A percentile compares a stretch with the other conserved stretches of the same genome.
These are phyloP conservation scores for Diplolepis rosae DNA, from an alignment of 2,888 invertebrate species.

Conservation along the genomic window DNA sequence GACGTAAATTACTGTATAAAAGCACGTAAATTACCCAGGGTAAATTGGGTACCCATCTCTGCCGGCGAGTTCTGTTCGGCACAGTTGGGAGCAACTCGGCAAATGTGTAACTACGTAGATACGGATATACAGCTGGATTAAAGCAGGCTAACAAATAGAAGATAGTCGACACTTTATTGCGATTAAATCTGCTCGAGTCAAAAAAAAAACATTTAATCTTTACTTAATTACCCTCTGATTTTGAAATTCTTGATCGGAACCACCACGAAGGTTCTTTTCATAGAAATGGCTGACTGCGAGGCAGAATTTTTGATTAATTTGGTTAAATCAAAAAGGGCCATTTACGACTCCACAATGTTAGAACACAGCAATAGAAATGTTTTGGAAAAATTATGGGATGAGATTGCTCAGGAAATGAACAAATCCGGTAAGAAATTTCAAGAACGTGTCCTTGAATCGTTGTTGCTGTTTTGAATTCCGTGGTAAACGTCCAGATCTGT, in stretches of 20 bases:
- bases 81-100: conserved; percentile 18
- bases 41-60: too few species aligned
- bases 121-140: background rate
- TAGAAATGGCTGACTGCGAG: conserved; percentile 18
- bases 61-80: background rate
- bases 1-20: too few species aligned
- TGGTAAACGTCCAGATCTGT: background rate
- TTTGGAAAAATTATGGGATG: conserved; percentile 21
- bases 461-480: background rate
- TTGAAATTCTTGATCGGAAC: conserved; percentile 12
- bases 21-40: too few species aligned
- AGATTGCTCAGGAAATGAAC: conserved; percentile 1
- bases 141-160: background rate
- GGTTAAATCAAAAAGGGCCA: conserved; percentile 22
- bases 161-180: too few species aligned
- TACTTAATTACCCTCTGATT: background rate
- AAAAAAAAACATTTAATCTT: background rate
- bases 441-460: background rate
- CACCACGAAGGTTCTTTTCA: background rate
- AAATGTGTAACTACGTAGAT: background rate
- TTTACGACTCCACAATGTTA: conserved; percentile 25
- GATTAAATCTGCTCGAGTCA: background rate
- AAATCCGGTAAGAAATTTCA: conserved; percentile 23
- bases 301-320: conserved; percentile 19
- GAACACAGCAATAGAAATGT: conserved; percentile 7